phyloP scores from a whole-genome alignment of 1,140 invertebrate genomes.

The Atta cephalotes region DNA sequence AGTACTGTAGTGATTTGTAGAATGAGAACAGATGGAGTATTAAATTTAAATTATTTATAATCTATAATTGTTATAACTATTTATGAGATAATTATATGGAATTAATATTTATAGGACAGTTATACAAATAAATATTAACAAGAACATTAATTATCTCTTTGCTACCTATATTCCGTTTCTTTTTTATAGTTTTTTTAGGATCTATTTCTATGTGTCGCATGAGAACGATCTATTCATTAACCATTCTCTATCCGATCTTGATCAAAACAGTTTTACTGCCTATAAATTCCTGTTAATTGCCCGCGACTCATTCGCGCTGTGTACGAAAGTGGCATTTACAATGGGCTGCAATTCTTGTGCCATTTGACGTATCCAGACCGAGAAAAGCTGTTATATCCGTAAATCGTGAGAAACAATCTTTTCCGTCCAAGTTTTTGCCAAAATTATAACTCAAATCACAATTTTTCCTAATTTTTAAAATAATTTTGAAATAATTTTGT shows the following conservation, averaged over 20 bases:
- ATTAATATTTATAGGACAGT: not conserved
- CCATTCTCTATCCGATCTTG: conserved; percentile 23
- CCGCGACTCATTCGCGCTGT: conserved; percentile 19
- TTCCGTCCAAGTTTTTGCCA: not conserved
- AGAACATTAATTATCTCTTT: not conserved
- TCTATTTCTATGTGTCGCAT: conserved; percentile 36
- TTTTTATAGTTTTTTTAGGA: not conserved
- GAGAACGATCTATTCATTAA: conserved; percentile 41
- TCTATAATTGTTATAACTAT: not conserved
- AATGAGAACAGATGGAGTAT: not conserved
- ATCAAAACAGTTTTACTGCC: conserved; percentile 51
- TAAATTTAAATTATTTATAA: conserved; percentile 27
- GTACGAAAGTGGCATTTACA: conserved; percentile 44
- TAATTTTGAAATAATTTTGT: not conserved
- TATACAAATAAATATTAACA: conserved; percentile 15
- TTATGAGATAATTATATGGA: conserved; percentile 16
- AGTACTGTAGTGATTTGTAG: not conserved
- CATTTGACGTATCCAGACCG: not conserved
- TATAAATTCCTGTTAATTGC: conserved; percentile 59
- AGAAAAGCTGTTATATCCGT: not conserved
- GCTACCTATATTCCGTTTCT: not conserved
- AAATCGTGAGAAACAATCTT: not conserved
- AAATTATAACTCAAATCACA: not conserved
- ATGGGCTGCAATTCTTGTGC: conserved; percentile 23
- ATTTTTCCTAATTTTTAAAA: not conserved